Base-by-base conservation (phyloP, 2,797 vertebrate genomes). In the Microtus californicus region DNA sequence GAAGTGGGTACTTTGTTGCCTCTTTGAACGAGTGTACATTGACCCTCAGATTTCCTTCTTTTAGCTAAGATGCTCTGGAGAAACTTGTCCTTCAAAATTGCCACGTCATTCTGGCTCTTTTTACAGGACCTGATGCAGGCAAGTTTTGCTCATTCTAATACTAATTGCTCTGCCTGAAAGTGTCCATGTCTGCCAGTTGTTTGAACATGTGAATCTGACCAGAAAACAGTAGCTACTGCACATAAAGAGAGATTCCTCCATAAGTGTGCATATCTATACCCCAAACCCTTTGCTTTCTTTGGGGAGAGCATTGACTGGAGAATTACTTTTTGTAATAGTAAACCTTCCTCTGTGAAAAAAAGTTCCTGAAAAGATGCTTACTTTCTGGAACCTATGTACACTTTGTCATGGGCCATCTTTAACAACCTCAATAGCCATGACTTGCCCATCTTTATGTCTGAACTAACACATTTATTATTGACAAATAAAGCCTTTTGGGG, bases 251-350 rank as follows among this genome's bases (percentile, higher is more conserved):
- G 4, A 51, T 48, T 51, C 25, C 8, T 73, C 3, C 23, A 23
- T 2, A 0, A 12, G 15, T 51, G 48, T n/a, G 21, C 43, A 69
- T 51, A 11, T 25, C 27, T 45, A n/a, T 3, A 1, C 1, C 59
- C 59, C 17, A 63, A 27, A 14, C 7, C 7, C 12, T 40, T 48
- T 74, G 3, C 31, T 48, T 59, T 56, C 27, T 56, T n/a, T 34
- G 4, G 21, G 6, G 14, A 0, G 15, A 43, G 10, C 43, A 45
- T 45, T 67, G 79, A 51, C 2, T 76, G 21, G 4, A 67, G 7
- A n/a, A 65, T n/a, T 27, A 10, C 45, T 29, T 51, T 43, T 19
- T 23, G 2, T 2, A 61, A n/a, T 63, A 17, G 15, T 48, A 51
- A 59, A 81, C 0, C 17, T 73, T 40, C 40, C 6, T 83, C 5